Evolutionary conservation across 2,113 vertebrate species (phyloP), one percentile per base, ranked within the genome.

Genomic region (Eulemur rufifrons): DNA sequence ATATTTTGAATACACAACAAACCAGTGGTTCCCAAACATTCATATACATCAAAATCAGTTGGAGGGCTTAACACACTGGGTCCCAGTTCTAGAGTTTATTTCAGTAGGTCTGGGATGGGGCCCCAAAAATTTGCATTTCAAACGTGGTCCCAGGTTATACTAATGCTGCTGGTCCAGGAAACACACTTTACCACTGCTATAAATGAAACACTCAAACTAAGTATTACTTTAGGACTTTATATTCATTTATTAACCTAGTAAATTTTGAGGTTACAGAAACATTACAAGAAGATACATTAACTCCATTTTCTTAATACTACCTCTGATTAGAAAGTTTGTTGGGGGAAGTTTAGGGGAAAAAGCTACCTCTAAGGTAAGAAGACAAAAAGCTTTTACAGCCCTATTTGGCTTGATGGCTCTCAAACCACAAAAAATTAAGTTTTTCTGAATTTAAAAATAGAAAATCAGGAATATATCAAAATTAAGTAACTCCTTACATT

Each of bases 371-470:
- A 93, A 95, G 37, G 25, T 93, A 80, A 73, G 29, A 59, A 61
- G 17, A 77, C 18, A 91, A 96, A 83, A 94, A 76, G 47, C 0
- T 95, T 98, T 34, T 68, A 13, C 71, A 34, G 25, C 13, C 32
- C 27, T 81, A 37, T 45, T 96, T 92, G 66, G 37, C 9, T 85
- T 86, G 63, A 34, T 50, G 45, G 4, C 6, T 54, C 68, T 85
- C 32, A 90, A 96, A 68, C 18, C 18, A 96, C 39, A 95, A 87
- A 87, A 89, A 89, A 69, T 61, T 77, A 96, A 50, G 34, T 59
- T 82, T 93, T 86, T 87, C 90, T 86, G 13, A 97, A 95, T 18
- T 69, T 64, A 94, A 89, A 93, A 92, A 86, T 1, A 89, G 29
- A 87, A 97, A 96, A 93, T 86, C 12, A 74, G 23, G 2, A 78